Conservation (phyloP, 2,888 invertebrate species). For the Machimus rusticus region DNA sequence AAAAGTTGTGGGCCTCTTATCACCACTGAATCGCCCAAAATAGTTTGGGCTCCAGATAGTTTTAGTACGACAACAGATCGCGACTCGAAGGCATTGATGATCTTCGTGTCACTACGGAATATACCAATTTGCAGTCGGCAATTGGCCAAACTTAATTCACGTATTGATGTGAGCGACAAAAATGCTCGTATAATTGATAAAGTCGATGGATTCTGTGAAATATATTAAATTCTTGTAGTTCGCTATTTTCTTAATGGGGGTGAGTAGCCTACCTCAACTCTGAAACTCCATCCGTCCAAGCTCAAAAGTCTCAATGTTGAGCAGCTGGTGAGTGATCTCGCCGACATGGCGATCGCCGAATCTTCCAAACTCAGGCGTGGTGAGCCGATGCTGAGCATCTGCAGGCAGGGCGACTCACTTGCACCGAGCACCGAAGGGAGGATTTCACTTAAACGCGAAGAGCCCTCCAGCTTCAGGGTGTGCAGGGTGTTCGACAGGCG, state of each 20-base stretch:
- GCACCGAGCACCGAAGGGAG: conserved; percentile 66
- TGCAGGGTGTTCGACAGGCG: conserved; percentile 65
- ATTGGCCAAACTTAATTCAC: conserved; percentile 66
- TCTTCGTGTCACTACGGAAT: conserved; percentile 51
- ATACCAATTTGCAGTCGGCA: conserved; percentile 64
- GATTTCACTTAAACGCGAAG: conserved; percentile 66
- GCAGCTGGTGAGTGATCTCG: conserved; percentile 57
- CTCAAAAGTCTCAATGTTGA: conserved; percentile 65
- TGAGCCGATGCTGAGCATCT: conserved; percentile 66
- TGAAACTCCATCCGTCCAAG: conserved; percentile 67
- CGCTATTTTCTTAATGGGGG: not conserved
- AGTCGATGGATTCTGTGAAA: conserved; percentile 55
- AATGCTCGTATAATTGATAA: conserved; percentile 64
- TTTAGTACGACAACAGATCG: conserved; percentile 64
- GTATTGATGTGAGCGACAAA: conserved; percentile 64
- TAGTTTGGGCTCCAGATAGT: conserved; percentile 65
- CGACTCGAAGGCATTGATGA: conserved; percentile 57
- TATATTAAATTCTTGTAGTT: not conserved
- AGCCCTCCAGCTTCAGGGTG: conserved; percentile 66
- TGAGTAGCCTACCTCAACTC: conserved; percentile 64
- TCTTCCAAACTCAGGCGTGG: conserved; percentile 66
- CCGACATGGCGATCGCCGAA: conserved; percentile 57
- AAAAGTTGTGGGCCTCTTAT: conserved; percentile 64
- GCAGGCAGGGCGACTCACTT: conserved; percentile 65
- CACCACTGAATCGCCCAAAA: conserved; percentile 63